Percentiles rank a stretch among this genome's conserved stretches.
Evolutionary conservation across 1,140 invertebrate genomes (phyloP).

Genomic region (Laupala kohalensis): DNA sequence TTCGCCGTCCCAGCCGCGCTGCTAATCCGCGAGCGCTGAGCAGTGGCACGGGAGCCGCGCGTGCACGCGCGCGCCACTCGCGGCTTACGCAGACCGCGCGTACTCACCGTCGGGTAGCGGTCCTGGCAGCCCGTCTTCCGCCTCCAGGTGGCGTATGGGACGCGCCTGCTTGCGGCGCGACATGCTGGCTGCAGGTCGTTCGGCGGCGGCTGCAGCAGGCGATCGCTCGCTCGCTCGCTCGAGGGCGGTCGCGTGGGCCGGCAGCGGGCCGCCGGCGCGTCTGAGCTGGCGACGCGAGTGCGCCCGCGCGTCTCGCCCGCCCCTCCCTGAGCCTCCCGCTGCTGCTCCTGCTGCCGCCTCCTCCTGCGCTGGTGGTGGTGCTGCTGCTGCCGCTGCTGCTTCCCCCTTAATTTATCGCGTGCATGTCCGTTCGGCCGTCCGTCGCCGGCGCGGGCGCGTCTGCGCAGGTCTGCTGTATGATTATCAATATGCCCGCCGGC

Average conservation of each 20-base stretch:
- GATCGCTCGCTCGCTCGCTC: background rate
- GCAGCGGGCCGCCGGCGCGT: background rate
- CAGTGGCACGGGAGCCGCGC: background rate
- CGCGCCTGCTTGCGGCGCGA: conserved; percentile 45
- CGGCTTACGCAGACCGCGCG: background rate
- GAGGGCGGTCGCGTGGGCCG: background rate
- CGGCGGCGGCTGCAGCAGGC: background rate
- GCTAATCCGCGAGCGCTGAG: too few relatives aligned
- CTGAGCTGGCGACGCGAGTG: background rate
- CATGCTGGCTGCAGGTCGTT: conserved; percentile 24
- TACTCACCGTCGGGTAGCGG: conserved; percentile 9
- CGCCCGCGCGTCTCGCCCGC: background rate
- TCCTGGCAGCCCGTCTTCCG: conserved; percentile 21
- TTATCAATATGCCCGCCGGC: conserved; percentile 11
- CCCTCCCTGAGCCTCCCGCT: background rate
- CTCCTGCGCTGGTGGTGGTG: background rate
- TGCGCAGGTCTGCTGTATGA: conserved; percentile 13
- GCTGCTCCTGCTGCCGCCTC: background rate
- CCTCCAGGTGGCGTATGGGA: conserved; percentile 37
- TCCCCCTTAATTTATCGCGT: conserved; percentile 8
- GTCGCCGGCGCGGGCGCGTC: background rate
- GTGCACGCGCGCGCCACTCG: background rate
- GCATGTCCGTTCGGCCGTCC: too few relatives aligned
- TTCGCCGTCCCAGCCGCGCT: background rate
- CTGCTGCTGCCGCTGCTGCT: background rate